Evolutionary conservation across 2,888 invertebrate genomes (phyloP), one percentile per base, ranked within the genome.

Genomic region (Linnaemya vulpina): DNA sequence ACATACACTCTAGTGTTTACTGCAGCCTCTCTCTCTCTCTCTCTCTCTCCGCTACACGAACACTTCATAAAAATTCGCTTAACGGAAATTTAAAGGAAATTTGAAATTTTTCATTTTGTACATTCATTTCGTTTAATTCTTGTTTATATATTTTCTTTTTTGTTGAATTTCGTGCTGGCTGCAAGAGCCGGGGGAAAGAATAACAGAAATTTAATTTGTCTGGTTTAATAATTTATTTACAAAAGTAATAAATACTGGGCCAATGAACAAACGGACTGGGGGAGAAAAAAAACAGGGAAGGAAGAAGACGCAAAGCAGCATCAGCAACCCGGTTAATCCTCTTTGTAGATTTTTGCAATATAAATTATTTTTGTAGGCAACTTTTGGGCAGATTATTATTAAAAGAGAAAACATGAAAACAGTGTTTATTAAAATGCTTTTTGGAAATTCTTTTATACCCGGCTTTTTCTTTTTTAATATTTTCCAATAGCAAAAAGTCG

Each of bases 191-290:
- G 67, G 10, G 10, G 46, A 63, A 63, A 30, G 58, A 55, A 25
- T 4, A 3, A 43, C 73, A 65, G 76, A 82, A 82, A 85, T 75
- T 85, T 71, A 82, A 85, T 85, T 82, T 85, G 85, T 85, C 85
- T 85, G 85, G 65, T 75, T 82, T 82, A 74, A 85, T 85, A 85
- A 82, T 82, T 82, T 79, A 85, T 82, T 85, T 75, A 79, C 74
- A 75, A 82, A 82, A 85, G 82, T 75, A 85, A 79, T 85, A 85
- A 85, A 73, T 81, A 51, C 51, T 49, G 51, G 68, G 13, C 5
- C 17, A 35, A 60, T 49, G 73, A 67, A 17, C 38, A 11, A 58
- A 77, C 17, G n/a, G 51, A 77, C 40, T 60, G 25, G 11, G 22
- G 15, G 5, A 51, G 40, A 70, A 60, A 55, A 17, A 43, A 13